phyloP scores from a whole-genome alignment of 2,888 invertebrate species.

The Stenolophus ochropezus region DNA sequence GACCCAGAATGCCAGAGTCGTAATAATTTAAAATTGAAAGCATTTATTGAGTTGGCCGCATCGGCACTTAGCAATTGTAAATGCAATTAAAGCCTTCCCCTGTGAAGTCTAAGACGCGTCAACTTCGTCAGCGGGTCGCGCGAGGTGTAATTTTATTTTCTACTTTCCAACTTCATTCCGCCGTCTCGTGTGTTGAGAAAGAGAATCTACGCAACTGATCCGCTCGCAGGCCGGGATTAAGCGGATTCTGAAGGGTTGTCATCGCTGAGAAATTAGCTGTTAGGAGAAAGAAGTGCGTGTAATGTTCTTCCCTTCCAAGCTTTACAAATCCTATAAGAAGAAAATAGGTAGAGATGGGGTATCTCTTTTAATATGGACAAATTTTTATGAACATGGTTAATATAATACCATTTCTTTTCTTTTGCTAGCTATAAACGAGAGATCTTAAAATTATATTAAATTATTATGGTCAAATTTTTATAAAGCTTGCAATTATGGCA shows the following conservation, averaged over 20 bases:
- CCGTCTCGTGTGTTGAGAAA: background rate
- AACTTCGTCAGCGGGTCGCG: background rate
- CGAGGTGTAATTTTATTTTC: constrained; percentile 23
- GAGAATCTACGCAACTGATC: background rate
- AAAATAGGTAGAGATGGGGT: too few species aligned
- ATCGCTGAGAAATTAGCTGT: background rate
- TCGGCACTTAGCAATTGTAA: background rate
- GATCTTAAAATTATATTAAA: too few species aligned
- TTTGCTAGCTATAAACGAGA: too few species aligned
- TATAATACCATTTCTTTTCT: too few species aligned
- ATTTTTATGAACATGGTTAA: too few species aligned
- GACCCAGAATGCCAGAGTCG: background rate
- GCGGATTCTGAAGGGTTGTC: background rate
- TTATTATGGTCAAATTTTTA: too few species aligned
- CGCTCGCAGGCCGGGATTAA: background rate
- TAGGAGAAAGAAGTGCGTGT: background rate
- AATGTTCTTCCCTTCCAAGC: too few species aligned
- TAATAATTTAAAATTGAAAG: background rate
- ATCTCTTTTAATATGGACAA: too few species aligned
- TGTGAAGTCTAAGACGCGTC: background rate
- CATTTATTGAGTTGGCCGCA: background rate
- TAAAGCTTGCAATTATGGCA: too few species aligned
- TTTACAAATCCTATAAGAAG: too few species aligned
- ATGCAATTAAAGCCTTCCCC: background rate
- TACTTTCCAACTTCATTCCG: constrained; percentile 32